A percentile compares a stretch with the other conserved stretches of the same genome.
phyloP scores from a whole-genome alignment of 2,888 invertebrate genomes.

The Lasioglossum oenotherae region DNA sequence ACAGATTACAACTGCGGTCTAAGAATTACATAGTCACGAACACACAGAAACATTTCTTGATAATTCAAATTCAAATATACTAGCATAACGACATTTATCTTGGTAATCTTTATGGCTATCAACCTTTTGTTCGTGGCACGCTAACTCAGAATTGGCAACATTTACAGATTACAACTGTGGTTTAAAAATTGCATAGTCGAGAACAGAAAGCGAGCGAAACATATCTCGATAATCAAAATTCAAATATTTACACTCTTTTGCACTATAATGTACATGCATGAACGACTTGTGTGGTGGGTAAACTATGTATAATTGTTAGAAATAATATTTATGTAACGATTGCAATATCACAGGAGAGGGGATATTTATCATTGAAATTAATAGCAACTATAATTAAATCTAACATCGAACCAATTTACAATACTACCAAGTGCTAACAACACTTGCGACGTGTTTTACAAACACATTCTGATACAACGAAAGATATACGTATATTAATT shows the following conservation, averaged over 20 bases:
- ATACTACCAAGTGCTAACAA: neutral
- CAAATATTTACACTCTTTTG: neutral
- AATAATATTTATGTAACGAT: neutral
- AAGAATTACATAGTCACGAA: neutral
- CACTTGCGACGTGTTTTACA: neutral
- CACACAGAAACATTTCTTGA: neutral
- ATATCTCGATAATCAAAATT: neutral
- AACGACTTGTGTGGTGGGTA: neutral
- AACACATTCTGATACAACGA: neutral
- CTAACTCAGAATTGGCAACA: too few relatives aligned
- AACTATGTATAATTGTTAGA: neutral
- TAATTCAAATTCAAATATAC: neutral
- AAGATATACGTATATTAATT: conserved; percentile 6
- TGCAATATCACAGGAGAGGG: neutral
- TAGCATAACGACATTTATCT: too few relatives aligned
- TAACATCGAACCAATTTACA: neutral
- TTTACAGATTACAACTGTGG: too few relatives aligned
- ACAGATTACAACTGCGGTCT: neutral
- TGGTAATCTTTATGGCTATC: too few relatives aligned
- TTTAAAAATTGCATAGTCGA: too few relatives aligned
- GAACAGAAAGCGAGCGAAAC: too few relatives aligned
- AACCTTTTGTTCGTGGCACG: too few relatives aligned
- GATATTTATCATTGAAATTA: neutral
- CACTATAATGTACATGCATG: neutral
- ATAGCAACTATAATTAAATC: neutral